Evolutionary conservation across 2,797 vertebrate genomes (phyloP).

Genomic region (Tapera naevia): DNA sequence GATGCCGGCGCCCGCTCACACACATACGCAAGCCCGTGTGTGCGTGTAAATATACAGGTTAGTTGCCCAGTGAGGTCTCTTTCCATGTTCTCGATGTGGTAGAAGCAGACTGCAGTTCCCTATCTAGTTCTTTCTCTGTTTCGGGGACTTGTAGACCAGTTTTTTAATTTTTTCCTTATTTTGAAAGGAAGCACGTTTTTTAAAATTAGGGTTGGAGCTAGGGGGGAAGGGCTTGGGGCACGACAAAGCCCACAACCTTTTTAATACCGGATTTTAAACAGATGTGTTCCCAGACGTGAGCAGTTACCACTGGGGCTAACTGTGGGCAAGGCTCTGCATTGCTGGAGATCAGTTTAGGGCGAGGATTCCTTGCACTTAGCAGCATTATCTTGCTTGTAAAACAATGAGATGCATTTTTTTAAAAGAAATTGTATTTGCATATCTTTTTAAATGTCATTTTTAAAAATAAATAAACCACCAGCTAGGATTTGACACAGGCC

Average conservation of each 20-base stretch:
- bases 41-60: not conserved
- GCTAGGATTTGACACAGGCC: slow-evolving; percentile 5
- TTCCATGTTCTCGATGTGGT: not conserved
- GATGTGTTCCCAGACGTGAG: not conserved
- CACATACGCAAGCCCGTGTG: accelerated
- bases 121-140: not conserved
- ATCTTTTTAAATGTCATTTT: slow-evolving; percentile 51
- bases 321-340: not conserved
- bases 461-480: not conserved
- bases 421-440: slow-evolving; percentile 30
- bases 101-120: slow-evolving; percentile 13
- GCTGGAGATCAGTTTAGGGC: not conserved
- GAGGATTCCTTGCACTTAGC: not conserved
- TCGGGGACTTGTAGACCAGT: slow-evolving; percentile 6
- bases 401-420: slow-evolving; percentile 18
- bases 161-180: slow-evolving; percentile 27
- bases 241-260: not conserved
- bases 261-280: not conserved
- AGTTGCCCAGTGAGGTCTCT: not conserved
- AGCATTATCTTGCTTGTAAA: slow-evolving; percentile 3
- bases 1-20: accelerated
- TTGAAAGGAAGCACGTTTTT: slow-evolving; percentile 21
- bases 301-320: not conserved
- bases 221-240: not conserved
- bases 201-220: slow-evolving; percentile 10